Evolutionary conservation across 2,113 vertebrate species (phyloP), one percentile per base, ranked within the genome.

Genomic region (Uria aalge): DNA sequence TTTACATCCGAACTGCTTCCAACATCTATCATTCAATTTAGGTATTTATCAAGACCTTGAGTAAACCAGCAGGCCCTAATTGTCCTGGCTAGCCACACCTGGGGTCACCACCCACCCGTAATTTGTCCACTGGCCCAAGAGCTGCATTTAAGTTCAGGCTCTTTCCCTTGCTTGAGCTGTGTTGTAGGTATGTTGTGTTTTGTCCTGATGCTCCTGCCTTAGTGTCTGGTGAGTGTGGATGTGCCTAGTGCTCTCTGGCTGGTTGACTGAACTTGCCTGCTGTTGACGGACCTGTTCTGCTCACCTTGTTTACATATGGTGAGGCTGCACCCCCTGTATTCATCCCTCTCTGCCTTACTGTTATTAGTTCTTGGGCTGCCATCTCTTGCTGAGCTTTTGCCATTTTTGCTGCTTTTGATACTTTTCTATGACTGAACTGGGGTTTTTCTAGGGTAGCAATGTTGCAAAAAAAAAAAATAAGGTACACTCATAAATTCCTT

Each of bases 81-180:
- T 67, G 29, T 19, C n/a, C 43, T 64, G 29, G 43, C 18, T 22
- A 43, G 21, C 17, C 30, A 47, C 29, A 52, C 8, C 15, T n/a
- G 40, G 16, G 3, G 8, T 45, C 15, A 20, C 23, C 40, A 64
- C 2, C 12, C 19, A 62, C 1, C 3, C 0, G 1, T 34, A 14
- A 36, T 57, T 67, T 67, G 2, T n/a, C 8, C 24, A 2, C 32
- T 76, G 30, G 15, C 30, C 19, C 32, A 50, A 75, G 41, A 71
- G 4, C 12, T 68, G 15, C 1, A 14, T 56, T 77, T 69, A 40
- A 47, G 2, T 32, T 84, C 81, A 55, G 29, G 12, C 3, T 56
- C 14, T 85, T 64, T 5, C 8, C 9, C 1, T 8, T 34, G 1
- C 7, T 5, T 74, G 32, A 53, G 16, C 2, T 43, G 9, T 40